These are phyloP conservation scores for Heliconius charithonia DNA, from an alignment of 2,888 invertebrate species.

Conservation along the genomic window DNA sequence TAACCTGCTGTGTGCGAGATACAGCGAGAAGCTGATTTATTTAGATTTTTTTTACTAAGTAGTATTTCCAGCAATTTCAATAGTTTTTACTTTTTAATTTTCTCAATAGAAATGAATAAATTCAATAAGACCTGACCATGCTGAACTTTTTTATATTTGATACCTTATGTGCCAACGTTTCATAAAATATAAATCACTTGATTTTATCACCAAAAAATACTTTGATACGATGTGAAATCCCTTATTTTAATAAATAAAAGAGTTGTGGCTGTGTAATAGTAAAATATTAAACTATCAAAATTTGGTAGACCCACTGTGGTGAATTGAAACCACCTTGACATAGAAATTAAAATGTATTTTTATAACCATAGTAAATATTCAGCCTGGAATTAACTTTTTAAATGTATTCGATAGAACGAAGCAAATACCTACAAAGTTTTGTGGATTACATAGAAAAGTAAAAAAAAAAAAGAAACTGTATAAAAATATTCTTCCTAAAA, in stretches of 20 bases:
- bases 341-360: neutral
- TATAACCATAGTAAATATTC: neutral
- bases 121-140: neutral
- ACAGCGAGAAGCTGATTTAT: too few relatives aligned
- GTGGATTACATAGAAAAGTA: conserved; percentile 11
- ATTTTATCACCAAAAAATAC: too few relatives aligned
- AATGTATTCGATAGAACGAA: neutral
- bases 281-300: too few relatives aligned
- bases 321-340: neutral
- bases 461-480: conserved; percentile 14
- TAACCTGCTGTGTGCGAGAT: too few relatives aligned
- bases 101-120: neutral
- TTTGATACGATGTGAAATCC: too few relatives aligned
- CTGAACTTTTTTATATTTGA: neutral
- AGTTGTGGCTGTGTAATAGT: too few relatives aligned
- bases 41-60: neutral
- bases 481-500: conserved; percentile 29
- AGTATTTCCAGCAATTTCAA: neutral
- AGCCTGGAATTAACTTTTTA: neutral
- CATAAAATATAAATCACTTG: neutral
- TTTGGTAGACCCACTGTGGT: neutral
- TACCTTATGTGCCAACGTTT: neutral
- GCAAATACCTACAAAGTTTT: conserved; percentile 10
- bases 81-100: neutral
- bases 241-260: too few relatives aligned